These are phyloP conservation scores for Perognathus longimembris DNA, from an alignment of 2,113 vertebrate genomes.

Conservation along the genomic window DNA sequence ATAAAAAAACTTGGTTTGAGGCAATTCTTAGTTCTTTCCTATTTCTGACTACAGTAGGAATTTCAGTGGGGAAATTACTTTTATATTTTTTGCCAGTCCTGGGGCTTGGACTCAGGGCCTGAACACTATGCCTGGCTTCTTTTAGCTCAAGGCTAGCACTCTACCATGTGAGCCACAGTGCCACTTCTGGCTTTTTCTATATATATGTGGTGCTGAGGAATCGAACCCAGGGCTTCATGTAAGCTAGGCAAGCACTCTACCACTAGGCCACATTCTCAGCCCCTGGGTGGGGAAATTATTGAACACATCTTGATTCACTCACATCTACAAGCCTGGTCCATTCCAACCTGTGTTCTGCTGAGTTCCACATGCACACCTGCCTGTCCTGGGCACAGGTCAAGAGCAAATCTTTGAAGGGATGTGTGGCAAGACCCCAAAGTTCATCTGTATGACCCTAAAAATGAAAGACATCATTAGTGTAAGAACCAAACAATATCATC, in stretches of 20 bases:
- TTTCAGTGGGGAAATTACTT: not conserved
- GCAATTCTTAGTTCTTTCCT: not conserved
- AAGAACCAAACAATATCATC: conserved; percentile 24
- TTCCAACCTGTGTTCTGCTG: conserved; percentile 93
- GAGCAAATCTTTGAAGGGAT: conserved; percentile 95
- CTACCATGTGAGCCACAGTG: too few relatives aligned
- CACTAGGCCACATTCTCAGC: too few relatives aligned
- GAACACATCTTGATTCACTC: conserved; percentile 72
- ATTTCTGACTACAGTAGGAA: not conserved
- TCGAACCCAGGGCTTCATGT: too few relatives aligned
- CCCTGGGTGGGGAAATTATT: not conserved
- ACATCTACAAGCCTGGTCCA: conserved; percentile 97
- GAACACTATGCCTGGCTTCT: too few relatives aligned
- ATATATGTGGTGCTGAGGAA: too few relatives aligned
- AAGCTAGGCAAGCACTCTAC: too few relatives aligned
- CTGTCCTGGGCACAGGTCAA: conserved; percentile 98
- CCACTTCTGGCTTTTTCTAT: too few relatives aligned
- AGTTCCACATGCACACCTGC: conserved; percentile 97
- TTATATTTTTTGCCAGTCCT: too few relatives aligned
- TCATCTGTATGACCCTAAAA: conserved; percentile 97
- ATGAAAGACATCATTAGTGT: conserved; percentile 53
- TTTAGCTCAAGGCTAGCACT: too few relatives aligned
- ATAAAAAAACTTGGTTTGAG: not conserved
- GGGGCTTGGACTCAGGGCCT: too few relatives aligned
- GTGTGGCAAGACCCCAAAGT: conserved; percentile 97